Conservation (phyloP, 2,888 invertebrate species). For the Scrobipalpa atriplicella region DNA sequence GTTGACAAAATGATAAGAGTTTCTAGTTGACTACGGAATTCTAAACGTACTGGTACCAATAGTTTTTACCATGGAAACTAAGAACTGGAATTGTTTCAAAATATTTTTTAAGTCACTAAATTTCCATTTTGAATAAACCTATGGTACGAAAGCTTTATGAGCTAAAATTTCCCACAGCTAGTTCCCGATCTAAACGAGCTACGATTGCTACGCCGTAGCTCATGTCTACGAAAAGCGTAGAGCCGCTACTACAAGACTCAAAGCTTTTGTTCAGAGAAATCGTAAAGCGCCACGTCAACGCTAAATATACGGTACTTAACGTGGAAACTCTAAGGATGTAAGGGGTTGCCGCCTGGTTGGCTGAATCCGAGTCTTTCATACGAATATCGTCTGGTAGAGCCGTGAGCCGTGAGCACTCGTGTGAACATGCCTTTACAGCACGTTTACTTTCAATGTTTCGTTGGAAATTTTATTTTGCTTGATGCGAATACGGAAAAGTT, state of each 20-base stretch:
- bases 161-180: no score
- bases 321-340: background rate
- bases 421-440: background rate
- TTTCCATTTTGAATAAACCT: no score
- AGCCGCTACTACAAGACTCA: background rate
- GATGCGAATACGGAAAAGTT: background rate
- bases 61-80: no score
- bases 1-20: no score
- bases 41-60: no score
- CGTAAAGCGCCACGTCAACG: background rate
- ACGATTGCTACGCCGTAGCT: background rate
- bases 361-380: background rate
- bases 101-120: no score
- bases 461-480: background rate
- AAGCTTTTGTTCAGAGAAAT: background rate
- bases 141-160: no score
- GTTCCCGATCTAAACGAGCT: no score
- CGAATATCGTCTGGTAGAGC: conserved; percentile 6
- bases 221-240: background rate
- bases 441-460: conserved; percentile 5
- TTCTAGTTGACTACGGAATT: no score
- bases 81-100: no score
- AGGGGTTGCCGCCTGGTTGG: conserved; percentile 13
- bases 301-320: background rate
- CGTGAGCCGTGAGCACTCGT: background rate